Percentiles rank a stretch among this genome's conserved stretches.
Evolutionary conservation across 2,797 vertebrate species (phyloP).

Genomic region (Microcaecilia unicolor): DNA sequence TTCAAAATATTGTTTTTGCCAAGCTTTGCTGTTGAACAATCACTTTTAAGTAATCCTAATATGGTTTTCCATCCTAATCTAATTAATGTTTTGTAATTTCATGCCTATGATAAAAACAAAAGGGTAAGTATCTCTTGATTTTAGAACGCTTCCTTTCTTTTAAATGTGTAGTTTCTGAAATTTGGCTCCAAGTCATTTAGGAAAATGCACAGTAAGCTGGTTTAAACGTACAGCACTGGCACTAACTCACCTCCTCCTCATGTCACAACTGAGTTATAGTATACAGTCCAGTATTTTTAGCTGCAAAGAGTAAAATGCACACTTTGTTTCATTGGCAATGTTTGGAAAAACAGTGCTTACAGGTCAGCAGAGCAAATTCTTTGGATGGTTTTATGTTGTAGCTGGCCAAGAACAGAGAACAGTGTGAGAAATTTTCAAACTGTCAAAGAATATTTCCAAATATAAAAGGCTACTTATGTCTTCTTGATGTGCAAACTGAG

Average conservation of each 20-base stretch:
- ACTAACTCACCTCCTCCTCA: background rate
- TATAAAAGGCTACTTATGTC: slow-evolving; percentile 19
- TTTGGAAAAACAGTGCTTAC: slow-evolving; percentile 37
- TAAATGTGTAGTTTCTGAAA: background rate
- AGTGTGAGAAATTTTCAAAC: slow-evolving; percentile 43
- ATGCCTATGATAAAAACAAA: background rate
- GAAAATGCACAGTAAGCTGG: slow-evolving; percentile 4
- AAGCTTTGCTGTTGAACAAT: too few species aligned
- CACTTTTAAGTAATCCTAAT: too few species aligned
- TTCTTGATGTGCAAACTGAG: slow-evolving; percentile 40
- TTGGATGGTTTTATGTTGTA: slow-evolving; percentile 22
- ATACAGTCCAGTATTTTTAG: slow-evolving; percentile 35
- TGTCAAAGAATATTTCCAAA: slow-evolving; percentile 34
- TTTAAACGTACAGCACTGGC: background rate
- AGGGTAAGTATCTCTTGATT: background rate
- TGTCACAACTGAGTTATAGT: slow-evolving; percentile 21
- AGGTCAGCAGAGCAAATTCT: slow-evolving; percentile 39
- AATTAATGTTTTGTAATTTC: too few species aligned
- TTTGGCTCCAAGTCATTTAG: background rate
- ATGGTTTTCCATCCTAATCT: slow-evolving; percentile 8
- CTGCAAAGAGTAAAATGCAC: slow-evolving; percentile 28
- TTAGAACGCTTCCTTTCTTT: too few species aligned
- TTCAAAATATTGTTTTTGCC: too few species aligned
- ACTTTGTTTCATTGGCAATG: slow-evolving; percentile 27
- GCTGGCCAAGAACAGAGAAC: slow-evolving; percentile 41